Base-by-base conservation (phyloP, 2,888 invertebrate genomes). In the Orthonychiurus folsomi region DNA sequence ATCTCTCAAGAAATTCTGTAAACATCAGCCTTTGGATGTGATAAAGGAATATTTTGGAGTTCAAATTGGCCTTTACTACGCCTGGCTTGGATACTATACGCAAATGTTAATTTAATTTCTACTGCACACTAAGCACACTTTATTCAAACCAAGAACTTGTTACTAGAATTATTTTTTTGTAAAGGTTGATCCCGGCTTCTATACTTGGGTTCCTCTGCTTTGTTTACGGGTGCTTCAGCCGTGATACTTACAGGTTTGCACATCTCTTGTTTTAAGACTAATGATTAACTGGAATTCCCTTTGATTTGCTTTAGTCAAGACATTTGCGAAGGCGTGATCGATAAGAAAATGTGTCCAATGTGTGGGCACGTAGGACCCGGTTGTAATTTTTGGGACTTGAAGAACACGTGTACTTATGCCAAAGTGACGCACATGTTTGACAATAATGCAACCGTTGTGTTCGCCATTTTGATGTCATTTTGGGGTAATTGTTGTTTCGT, bases 11-110 rank as follows among this genome's bases (percentile, higher is more conserved):
- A 88, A 86, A 77, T 87, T 88, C 78, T 83, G 88, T 75, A 87
- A 88, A 64, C 87, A 87, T 75, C 93, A 93, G 76, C 93, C 93
- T 0, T 76, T 93, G 66, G 92, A 93, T 77, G 87, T 90, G 75
- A 83, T 93, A 60, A 89, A 91, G 79, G 89, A 90, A 75, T 92
- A 92, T 76, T 92, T 90, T 77, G 92, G 92, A 25, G 89, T 91
- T 55, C 92, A 91, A 81, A 89, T 93, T 74, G 92, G 88, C 0
- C 79, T 90, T 63, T 89, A 90, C 77, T 94, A 93, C 77, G 92
- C 93, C 3, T 94, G 94, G 94, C 80, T 94, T 59, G 94, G 94
- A 18, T 94, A 88, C 78, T 94, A 94, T 78, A 94, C 93, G 0
- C 87, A 88, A 75, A 93, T 93, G 89, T 77, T 94, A 70, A n/a